Conservation (phyloP, 2,797 vertebrate genomes). For the Muscicapa comitata region DNA sequence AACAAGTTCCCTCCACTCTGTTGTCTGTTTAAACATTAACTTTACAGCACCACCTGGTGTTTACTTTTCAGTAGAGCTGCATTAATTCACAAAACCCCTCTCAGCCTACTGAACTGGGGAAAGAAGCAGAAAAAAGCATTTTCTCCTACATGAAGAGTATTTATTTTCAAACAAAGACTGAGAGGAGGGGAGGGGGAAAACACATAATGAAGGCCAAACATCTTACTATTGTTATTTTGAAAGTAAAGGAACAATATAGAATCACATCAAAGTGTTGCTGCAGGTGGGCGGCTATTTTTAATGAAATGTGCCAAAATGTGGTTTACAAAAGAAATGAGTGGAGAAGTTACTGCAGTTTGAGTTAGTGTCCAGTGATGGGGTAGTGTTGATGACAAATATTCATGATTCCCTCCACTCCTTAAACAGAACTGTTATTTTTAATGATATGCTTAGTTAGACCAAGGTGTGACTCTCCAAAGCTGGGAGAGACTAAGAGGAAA, state of each 20-base stretch:
- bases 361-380: neutral
- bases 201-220: neutral
- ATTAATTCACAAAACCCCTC: neutral
- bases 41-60: constrained; percentile 32
- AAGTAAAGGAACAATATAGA: neutral
- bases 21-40: neutral
- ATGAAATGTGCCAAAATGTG: neutral
- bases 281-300: neutral
- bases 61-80: neutral
- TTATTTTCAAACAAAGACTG: neutral
- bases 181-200: neutral
- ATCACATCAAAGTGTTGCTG: neutral
- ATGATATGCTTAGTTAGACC: neutral
- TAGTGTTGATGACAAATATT: neutral
- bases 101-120: neutral
- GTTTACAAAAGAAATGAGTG: neutral
- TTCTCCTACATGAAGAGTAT: neutral
- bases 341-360: neutral
- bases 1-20: accelerated
- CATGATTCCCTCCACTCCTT: neutral
- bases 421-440: neutral
- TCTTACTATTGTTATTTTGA: neutral
- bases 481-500: constrained; percentile 22
- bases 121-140: neutral
- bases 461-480: neutral